These are phyloP conservation scores for Syrista parreyssii DNA, from an alignment of 2,888 invertebrate species.

Conservation along the genomic window DNA sequence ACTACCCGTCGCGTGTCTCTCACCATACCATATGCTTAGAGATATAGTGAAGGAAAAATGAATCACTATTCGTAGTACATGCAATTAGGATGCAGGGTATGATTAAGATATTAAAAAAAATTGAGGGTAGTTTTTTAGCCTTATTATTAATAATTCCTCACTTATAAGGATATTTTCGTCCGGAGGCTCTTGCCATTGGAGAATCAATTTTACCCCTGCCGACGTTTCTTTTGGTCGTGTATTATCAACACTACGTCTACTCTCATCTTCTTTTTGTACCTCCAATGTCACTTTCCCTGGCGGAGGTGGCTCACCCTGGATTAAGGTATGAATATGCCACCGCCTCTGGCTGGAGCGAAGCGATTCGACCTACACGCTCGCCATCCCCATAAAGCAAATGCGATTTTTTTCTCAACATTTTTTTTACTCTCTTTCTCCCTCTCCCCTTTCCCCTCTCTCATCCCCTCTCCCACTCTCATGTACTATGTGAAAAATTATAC, in stretches of 20 bases:
- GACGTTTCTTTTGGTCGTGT: background rate
- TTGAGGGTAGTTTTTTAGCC: background rate
- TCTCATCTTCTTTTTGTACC: background rate
- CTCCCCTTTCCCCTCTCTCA: constrained; percentile 16
- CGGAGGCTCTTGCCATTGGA: background rate
- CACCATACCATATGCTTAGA: background rate
- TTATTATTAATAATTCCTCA: background rate
- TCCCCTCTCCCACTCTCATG: background rate
- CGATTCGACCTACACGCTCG: background rate
- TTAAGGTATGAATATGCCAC: background rate
- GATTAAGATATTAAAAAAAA: background rate
- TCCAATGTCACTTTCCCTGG: background rate
- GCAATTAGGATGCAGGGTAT: background rate
- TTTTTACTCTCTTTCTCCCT: constrained; percentile 3
- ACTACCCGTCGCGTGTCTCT: background rate
- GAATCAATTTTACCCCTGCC: background rate
- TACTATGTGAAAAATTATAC: background rate
- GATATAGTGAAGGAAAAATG: background rate
- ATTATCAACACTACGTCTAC: background rate
- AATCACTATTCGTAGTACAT: background rate
- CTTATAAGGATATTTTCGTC: background rate
- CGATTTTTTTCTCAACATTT: background rate
- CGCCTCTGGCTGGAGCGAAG: background rate
- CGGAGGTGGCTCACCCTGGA: background rate
- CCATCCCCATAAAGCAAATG: background rate